These are phyloP conservation scores for Dryoscopus gambensis DNA, from an alignment of 2,113 vertebrate genomes.

Conservation along the genomic window DNA sequence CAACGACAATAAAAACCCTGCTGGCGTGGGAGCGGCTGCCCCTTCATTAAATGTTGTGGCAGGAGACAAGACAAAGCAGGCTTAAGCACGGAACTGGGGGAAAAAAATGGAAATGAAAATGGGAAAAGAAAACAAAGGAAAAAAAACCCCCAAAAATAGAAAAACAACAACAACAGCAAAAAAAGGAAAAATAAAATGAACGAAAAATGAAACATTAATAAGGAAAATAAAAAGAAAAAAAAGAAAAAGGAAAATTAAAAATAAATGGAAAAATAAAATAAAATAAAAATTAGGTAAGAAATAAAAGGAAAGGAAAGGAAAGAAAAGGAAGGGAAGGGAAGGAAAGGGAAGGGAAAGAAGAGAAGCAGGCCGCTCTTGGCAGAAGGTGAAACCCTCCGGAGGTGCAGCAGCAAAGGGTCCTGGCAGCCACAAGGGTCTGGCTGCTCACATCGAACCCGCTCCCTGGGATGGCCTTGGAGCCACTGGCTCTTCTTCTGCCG, in stretches of 20 bases:
- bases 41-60: neutral
- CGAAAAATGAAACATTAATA: rapidly evolving
- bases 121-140: neutral
- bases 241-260: neutral
- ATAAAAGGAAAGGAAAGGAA: neutral
- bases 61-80: conserved; percentile 33
- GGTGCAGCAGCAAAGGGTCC: neutral
- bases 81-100: neutral
- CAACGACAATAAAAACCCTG: neutral
- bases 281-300: neutral
- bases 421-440: neutral
- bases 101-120: neutral
- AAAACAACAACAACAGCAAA: rapidly evolving
- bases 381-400: neutral
- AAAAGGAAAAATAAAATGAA: rapidly evolving
- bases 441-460: neutral
- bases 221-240: neutral
- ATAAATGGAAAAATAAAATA: rapidly evolving
- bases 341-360: neutral
- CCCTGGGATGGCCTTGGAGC: neutral
- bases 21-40: neutral
- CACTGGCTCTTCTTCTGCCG: neutral
- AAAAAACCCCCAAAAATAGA: neutral
- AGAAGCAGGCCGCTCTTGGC: neutral
- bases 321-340: neutral